Conservation (phyloP, 1,140 invertebrate species). For the Diorhabda sublineata region DNA sequence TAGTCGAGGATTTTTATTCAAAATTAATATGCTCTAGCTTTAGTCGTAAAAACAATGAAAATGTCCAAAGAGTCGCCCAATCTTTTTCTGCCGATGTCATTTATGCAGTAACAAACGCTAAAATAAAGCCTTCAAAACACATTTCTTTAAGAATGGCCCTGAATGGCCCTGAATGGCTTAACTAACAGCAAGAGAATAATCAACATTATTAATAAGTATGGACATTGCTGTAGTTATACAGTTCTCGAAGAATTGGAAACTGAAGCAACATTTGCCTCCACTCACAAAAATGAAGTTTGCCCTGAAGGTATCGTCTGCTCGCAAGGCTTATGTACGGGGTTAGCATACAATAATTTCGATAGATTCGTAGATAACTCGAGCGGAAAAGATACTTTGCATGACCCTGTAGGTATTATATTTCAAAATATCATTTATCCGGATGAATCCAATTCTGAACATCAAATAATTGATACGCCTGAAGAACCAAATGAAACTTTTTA, state of each 20-base stretch:
- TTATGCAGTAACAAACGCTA: slow-evolving; percentile 35
- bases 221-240: slow-evolving; percentile 41
- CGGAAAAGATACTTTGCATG: slow-evolving; percentile 49
- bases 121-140: slow-evolving; percentile 35
- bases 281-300: slow-evolving; percentile 23
- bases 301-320: slow-evolving; percentile 34
- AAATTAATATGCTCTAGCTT: slow-evolving; percentile 33
- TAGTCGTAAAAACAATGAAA: slow-evolving; percentile 26
- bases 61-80: slow-evolving; percentile 28
- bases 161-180: slow-evolving; percentile 41
- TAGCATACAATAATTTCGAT: slow-evolving; percentile 51
- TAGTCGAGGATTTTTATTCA: slow-evolving; percentile 38
- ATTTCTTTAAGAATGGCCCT: slow-evolving; percentile 40
- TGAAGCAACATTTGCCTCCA: slow-evolving; percentile 34
- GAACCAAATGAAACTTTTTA: background rate
- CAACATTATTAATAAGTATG: slow-evolving; percentile 42
- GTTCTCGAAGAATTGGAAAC: slow-evolving; percentile 44
- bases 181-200: slow-evolving; percentile 40
- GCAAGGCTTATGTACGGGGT: slow-evolving; percentile 33
- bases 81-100: slow-evolving; percentile 43
- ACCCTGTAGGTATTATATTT: slow-evolving; percentile 49
- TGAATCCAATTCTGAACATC: background rate
- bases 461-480: background rate
- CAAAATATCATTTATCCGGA: slow-evolving; percentile 23
- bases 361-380: slow-evolving; percentile 44